Conservation (phyloP, 2,888 invertebrate genomes). For the Trileptium ribeirensis region DNA sequence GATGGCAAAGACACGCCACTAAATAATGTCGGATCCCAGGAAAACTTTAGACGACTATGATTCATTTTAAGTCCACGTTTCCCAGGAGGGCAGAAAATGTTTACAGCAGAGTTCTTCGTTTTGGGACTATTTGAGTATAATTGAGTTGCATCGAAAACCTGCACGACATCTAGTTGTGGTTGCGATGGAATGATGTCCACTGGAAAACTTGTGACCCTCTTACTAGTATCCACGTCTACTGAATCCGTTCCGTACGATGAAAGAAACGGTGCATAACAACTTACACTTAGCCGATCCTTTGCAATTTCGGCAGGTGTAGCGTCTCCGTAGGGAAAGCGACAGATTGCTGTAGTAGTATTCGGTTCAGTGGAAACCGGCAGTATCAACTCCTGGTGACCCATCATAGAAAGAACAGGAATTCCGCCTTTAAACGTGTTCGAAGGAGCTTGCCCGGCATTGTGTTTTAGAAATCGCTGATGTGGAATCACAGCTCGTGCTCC, state of each 20-base stretch:
- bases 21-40: not conserved
- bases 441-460: too few relatives aligned
- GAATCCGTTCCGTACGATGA: not conserved
- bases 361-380: too few relatives aligned
- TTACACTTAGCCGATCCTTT: not conserved
- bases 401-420: too few relatives aligned
- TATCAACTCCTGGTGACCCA: too few relatives aligned
- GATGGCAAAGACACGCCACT: not conserved
- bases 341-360: too few relatives aligned
- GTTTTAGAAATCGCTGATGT: too few relatives aligned
- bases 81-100: too few relatives aligned
- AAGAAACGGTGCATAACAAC: not conserved
- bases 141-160: not conserved
- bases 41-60: not conserved
- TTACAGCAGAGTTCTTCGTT: not conserved
- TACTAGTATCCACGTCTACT: too few relatives aligned
- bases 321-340: too few relatives aligned
- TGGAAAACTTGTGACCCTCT: not conserved
- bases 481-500: too few relatives aligned
- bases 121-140: not conserved
- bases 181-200: not conserved
- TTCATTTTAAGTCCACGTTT: not conserved
- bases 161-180: not conserved
- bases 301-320: not conserved
- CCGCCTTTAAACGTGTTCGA: too few relatives aligned